phyloP scores from a whole-genome alignment of 2,113 vertebrate genomes.

The Balaenoptera acutorostrata region DNA sequence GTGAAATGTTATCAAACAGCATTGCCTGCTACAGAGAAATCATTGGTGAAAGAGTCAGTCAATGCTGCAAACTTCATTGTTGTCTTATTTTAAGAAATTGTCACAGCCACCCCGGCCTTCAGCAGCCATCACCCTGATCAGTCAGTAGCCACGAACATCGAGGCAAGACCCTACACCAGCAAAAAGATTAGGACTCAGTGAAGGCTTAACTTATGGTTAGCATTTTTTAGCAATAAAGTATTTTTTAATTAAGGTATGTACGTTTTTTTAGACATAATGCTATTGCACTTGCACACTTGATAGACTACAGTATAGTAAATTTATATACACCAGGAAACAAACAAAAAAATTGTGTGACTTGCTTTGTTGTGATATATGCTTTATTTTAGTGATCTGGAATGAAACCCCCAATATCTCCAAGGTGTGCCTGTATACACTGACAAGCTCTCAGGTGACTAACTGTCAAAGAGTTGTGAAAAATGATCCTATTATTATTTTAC shows the following conservation, averaged over 20 bases:
- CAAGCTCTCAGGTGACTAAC: neutral
- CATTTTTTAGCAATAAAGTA: no score
- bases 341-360: no score
- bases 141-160: neutral
- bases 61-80: neutral
- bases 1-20: neutral
- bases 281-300: no score
- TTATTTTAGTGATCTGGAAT: no score
- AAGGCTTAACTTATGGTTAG: neutral
- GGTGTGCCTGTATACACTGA: neutral
- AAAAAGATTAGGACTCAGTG: neutral
- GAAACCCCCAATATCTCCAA: no score
- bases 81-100: neutral
- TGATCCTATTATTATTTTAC: neutral
- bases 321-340: no score
- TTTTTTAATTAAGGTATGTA: no score
- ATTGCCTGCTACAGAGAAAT: neutral
- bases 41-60: neutral
- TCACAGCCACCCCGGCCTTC: neutral
- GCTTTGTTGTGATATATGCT: no score
- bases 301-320: no score
- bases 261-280: no score
- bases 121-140: neutral
- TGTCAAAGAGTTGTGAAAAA: neutral
- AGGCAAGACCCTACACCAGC: neutral